phyloP scores from a whole-genome alignment of 2,113 vertebrate genomes.

The Casuarius casuarius region DNA sequence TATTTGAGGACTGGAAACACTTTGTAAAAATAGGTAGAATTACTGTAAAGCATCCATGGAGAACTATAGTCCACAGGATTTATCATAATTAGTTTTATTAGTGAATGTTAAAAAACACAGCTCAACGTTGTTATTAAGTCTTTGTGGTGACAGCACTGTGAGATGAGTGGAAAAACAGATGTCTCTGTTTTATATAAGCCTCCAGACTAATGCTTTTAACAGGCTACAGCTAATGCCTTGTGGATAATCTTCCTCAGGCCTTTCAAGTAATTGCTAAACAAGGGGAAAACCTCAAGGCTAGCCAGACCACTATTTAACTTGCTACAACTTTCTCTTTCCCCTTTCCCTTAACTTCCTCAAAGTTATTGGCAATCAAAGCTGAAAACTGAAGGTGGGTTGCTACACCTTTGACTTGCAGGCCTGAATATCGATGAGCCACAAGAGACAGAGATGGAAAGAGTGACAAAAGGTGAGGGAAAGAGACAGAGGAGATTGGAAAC shows the following conservation, averaged over 20 bases:
- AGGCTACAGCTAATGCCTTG: constrained; percentile 28
- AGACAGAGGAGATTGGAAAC: constrained; percentile 73
- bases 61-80: not conserved
- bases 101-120: not conserved
- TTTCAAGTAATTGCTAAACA: constrained; percentile 8
- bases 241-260: constrained; percentile 30
- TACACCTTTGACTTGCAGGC: constrained; percentile 84
- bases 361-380: constrained; percentile 53
- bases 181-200: constrained; percentile 16
- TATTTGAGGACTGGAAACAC: not conserved
- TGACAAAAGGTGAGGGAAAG: constrained; percentile 62
- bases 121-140: not conserved
- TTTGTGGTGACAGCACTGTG: not conserved
- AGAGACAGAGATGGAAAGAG: constrained; percentile 74
- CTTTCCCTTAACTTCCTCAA: not conserved
- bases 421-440: constrained; percentile 78
- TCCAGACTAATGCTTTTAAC: constrained; percentile 32
- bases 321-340: not conserved
- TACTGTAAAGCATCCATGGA: not conserved
- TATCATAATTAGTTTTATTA: not conserved
- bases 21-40: not conserved
- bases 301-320: not conserved
- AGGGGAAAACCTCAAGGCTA: not conserved
- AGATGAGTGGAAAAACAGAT: constrained; percentile 41
- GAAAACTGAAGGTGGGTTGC: constrained; percentile 71